Evolutionary conservation across 2,113 vertebrate genomes (phyloP), one percentile per base, ranked within the genome.

Genomic region (Myrmecophaga tridactyla): DNA sequence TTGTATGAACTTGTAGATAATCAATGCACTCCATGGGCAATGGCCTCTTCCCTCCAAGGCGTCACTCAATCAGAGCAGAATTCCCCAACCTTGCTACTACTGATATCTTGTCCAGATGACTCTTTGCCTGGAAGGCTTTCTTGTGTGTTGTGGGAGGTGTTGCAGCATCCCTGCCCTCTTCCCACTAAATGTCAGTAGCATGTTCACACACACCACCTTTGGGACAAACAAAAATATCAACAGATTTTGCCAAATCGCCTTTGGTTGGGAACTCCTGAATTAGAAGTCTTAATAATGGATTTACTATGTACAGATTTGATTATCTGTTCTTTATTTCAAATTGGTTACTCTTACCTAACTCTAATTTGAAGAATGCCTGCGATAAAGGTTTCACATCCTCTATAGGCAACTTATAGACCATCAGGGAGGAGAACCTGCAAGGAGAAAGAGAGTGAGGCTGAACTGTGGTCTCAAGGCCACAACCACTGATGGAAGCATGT

Each of bases 371-470:
- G 98, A 99, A 99, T 34, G 99, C 96, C 83, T 98, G 97, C 9
- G 99, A 98, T 60, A 99, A 98, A 65, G 99, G 99, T 5, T 96
- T 93, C 0, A 98, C 99, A 31, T 99, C 99, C 92, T 99, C 98
- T 97, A 98, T 98, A 6, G 99, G 99, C 87, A 99, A 97, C 95
- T 99, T 99, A 65, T 99, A 99, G 92, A 98, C 98, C 97, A 99
- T 91, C 81, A 98, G 94, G 21, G 97, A 98, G 82, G 96, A 89
- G 48, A 53, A 92, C 58, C 96, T 96, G 84, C 0, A 1, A 60
- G 69, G 84, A 23, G 39, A 7, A 39, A 13, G 56, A 46, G 39
- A 60, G 29, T 3, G 9, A 70, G 56, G 36, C 29, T 85, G 51
- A 89, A 1, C 34, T 17, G 36, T 4, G 25, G 7, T 23, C n/a